Conservation (phyloP, 2,888 invertebrate species). For the Epiblema foenella region DNA sequence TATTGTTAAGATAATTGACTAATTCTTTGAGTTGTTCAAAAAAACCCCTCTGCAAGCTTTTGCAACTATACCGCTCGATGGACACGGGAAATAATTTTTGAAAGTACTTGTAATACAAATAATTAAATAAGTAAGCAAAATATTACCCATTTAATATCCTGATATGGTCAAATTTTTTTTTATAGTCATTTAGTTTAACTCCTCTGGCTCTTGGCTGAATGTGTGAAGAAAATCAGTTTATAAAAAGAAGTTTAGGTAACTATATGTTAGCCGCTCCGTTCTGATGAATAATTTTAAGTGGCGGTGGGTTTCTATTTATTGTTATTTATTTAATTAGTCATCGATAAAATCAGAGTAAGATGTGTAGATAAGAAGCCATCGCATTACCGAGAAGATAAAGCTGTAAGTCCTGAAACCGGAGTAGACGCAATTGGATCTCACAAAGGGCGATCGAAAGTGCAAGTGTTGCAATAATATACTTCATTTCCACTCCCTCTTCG, state of each 20-base stretch:
- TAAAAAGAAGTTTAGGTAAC: no score
- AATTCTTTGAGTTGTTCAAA: slow-evolving; percentile 19
- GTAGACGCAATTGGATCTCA: slow-evolving; percentile 60
- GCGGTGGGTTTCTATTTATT: no score
- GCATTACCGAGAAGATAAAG: slow-evolving; percentile 35
- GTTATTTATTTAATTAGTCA: no score
- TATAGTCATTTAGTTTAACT: no score
- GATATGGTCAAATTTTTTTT: no score
- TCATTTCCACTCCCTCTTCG: slow-evolving; percentile 74
- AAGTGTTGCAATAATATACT: slow-evolving; percentile 84
- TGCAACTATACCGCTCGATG: slow-evolving; percentile 3
- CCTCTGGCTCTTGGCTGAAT: no score
- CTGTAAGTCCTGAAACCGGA: slow-evolving; percentile 34
- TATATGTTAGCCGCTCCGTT: no score
- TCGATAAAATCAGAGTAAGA: neutral
- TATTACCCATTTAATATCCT: neutral
- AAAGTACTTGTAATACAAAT: neutral
- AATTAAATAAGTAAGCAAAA: no score
- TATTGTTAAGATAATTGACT: slow-evolving; percentile 26
- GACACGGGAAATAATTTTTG: slow-evolving; percentile 10
- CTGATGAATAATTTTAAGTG: no score
- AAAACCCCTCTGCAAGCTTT: slow-evolving; percentile 13
- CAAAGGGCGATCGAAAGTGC: slow-evolving; percentile 78
- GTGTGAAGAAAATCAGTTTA: no score
- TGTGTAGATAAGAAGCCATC: slow-evolving; percentile 4